phyloP scores from a whole-genome alignment of 2,113 vertebrate species.

The Serilophus lunatus region DNA sequence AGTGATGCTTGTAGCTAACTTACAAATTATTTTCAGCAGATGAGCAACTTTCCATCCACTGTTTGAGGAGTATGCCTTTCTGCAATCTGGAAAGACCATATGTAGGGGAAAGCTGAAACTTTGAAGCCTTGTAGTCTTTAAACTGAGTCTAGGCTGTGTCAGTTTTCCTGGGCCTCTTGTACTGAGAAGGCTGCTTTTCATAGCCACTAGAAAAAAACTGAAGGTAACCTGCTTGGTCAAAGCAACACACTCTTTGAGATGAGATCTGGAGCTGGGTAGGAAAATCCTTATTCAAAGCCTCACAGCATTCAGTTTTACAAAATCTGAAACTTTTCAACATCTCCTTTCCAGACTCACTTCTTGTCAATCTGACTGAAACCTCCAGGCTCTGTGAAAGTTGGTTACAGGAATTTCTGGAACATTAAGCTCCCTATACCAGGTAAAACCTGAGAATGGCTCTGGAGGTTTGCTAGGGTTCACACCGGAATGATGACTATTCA shows the following conservation, averaged over 20 bases:
- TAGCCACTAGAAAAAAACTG: background rate
- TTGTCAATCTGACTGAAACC: background rate
- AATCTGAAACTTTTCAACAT: background rate
- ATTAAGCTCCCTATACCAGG: background rate
- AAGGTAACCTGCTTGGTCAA: background rate
- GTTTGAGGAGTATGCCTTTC: background rate
- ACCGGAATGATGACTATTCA: background rate
- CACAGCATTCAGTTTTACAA: background rate
- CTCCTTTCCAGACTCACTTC: background rate
- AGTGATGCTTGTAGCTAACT: background rate
- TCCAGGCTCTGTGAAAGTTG: background rate
- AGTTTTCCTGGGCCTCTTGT: background rate
- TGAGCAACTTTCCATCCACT: background rate
- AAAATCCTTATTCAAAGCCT: background rate
- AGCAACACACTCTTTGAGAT: background rate
- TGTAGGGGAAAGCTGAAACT: background rate
- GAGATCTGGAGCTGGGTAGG: background rate
- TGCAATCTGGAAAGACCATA: background rate
- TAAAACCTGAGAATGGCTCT: background rate
- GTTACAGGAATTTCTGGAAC: background rate
- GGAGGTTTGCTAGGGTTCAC: background rate
- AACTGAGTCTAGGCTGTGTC: background rate
- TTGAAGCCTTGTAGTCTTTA: background rate
- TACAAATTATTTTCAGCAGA: background rate
- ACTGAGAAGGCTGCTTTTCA: background rate